These are phyloP conservation scores for Sialis lutaria DNA, from an alignment of 2,888 invertebrate genomes.

Conservation along the genomic window DNA sequence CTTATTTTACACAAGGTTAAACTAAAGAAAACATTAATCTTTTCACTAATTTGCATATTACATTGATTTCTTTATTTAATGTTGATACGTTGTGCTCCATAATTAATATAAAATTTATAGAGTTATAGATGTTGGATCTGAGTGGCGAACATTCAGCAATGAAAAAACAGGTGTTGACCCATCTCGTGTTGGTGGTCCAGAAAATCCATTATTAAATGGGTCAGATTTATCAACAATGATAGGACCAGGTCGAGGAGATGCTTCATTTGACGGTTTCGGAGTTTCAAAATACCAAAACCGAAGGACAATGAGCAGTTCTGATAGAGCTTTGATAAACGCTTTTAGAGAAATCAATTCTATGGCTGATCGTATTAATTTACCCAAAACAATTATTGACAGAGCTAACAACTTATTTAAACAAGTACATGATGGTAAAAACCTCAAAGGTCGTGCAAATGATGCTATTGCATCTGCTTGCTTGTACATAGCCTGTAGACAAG, in stretches of 20 bases:
- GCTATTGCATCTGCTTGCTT: conserved; percentile 97
- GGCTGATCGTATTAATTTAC: conserved; percentile 95
- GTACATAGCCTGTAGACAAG: conserved; percentile 97
- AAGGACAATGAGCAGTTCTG: conserved; percentile 79
- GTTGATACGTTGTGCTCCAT: too few relatives aligned
- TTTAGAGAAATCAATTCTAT: conserved; percentile 95
- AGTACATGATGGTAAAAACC: conserved; percentile 89
- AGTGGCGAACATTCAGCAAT: conserved; percentile 99
- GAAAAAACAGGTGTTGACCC: conserved; percentile 95
- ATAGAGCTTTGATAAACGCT: conserved; percentile 87
- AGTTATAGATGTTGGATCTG: conserved; percentile 99
- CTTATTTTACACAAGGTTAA: too few relatives aligned
- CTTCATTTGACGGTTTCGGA: conserved; percentile 79
- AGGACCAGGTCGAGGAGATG: conserved; percentile 52
- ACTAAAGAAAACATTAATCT: too few relatives aligned
- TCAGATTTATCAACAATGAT: conserved; percentile 96
- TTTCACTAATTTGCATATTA: too few relatives aligned
- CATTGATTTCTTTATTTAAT: too few relatives aligned
- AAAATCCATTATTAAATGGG: conserved; percentile 90
- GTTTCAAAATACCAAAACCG: conserved; percentile 58
- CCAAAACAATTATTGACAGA: conserved; percentile 91
- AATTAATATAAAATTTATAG: conserved; percentile 27
- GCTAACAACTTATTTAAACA: conserved; percentile 96
- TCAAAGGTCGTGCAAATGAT: conserved; percentile 88
- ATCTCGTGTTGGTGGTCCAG: conserved; percentile 98